Percentiles rank a stretch among this genome's conserved stretches.
phyloP scores from a whole-genome alignment of 2,888 invertebrate genomes.

The Yponomeuta sedellus region DNA sequence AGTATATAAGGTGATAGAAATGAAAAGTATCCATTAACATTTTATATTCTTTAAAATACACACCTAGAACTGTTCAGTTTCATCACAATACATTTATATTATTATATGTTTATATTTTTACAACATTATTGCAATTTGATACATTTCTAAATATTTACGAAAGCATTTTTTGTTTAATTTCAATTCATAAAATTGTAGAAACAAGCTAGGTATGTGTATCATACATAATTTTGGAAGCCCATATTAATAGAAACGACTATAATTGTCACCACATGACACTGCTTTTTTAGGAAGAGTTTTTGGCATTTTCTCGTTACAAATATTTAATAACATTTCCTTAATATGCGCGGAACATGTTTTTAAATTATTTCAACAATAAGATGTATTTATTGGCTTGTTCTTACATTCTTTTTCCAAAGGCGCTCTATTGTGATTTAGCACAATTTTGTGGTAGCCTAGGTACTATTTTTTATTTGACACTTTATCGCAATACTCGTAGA shows the following conservation, averaged over 20 bases:
- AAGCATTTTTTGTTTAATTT: conserved; percentile 29
- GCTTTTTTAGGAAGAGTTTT: no score
- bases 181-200: not conserved
- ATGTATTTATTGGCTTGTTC: not conserved
- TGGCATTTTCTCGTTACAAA: not conserved
- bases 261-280: not conserved
- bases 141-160: conserved; percentile 15
- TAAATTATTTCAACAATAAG: not conserved
- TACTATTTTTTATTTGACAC: not conserved
- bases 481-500: not conserved
- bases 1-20: conserved; percentile 29
- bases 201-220: not conserved
- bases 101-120: conserved; percentile 31
- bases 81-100: conserved; percentile 62
- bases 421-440: no score
- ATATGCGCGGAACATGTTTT: no score
- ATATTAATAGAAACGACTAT: conserved; percentile 13
- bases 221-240: conserved; percentile 36
- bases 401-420: no score
- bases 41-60: conserved; percentile 74
- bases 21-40: conserved; percentile 58
- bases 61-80: conserved; percentile 65
- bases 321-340: no score
- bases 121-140: conserved; percentile 69
- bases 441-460: not conserved